Conservation (phyloP, 2,888 invertebrate species). For the Orchesellides sinensis region DNA sequence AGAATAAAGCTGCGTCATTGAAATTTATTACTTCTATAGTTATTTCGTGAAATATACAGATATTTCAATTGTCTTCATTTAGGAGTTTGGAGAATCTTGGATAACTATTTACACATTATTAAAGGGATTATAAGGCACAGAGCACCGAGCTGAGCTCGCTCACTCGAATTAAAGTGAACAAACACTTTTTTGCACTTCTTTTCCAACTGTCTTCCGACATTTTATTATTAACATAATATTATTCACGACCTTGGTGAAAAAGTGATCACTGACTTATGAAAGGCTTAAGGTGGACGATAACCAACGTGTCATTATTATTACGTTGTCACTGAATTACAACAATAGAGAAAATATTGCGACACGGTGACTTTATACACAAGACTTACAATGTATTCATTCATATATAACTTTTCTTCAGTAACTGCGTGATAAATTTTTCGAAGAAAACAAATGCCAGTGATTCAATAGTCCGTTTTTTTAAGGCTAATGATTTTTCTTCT, state of each 20-base stretch:
- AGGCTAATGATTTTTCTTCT: slow-evolving; percentile 30
- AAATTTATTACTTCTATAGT: slow-evolving; percentile 40
- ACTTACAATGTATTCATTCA: slow-evolving; percentile 5
- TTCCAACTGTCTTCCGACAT: not conserved
- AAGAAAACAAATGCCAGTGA: slow-evolving; percentile 42
- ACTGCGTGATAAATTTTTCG: slow-evolving; percentile 40
- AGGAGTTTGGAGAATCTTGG: slow-evolving; percentile 26
- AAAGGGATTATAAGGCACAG: slow-evolving; percentile 51
- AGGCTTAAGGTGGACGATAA: slow-evolving; percentile 61
- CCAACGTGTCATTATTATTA: slow-evolving; percentile 54
- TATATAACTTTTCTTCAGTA: not conserved
- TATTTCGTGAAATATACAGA: slow-evolving; percentile 25
- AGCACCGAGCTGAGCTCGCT: slow-evolving; percentile 43
- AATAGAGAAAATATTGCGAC: slow-evolving; percentile 58
- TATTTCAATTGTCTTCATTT: slow-evolving; percentile 25
- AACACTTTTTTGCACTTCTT: not conserved
- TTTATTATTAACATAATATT: slow-evolving; percentile 16
- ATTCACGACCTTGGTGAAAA: slow-evolving; percentile 44
- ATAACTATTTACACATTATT: slow-evolving; percentile 21
- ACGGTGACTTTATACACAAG: slow-evolving; percentile 29
- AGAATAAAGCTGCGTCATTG: slow-evolving; percentile 55
- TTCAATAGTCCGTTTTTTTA: slow-evolving; percentile 13
- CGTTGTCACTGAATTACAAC: slow-evolving; percentile 19
- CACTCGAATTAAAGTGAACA: slow-evolving; percentile 13
- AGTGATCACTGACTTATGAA: slow-evolving; percentile 60